phyloP scores from a whole-genome alignment of 2,113 vertebrate genomes.

The Tichodroma muraria region DNA sequence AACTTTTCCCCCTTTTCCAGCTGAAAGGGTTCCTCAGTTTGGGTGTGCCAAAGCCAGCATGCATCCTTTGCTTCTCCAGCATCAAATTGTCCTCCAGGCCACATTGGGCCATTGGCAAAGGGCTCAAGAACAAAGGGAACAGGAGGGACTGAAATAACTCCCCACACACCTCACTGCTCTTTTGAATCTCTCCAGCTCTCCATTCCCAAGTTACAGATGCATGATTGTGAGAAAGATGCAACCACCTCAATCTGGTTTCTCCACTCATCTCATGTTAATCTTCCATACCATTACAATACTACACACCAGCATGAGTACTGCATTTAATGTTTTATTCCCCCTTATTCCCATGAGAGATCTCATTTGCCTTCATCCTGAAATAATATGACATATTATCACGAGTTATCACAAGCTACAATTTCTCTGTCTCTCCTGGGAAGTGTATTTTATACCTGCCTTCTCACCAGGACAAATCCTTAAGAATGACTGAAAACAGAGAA shows the following conservation, averaged over 20 bases:
- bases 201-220: background rate
- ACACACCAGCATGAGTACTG: background rate
- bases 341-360: background rate
- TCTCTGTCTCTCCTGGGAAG: background rate
- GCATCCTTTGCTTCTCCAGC: background rate
- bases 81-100: background rate
- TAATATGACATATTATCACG: background rate
- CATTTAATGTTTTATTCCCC: background rate
- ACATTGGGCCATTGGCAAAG: rapidly evolving
- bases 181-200: background rate
- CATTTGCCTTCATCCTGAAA: background rate
- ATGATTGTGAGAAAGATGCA: background rate
- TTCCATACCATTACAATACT: background rate
- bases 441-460: background rate
- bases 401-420: background rate
- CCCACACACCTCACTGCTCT: background rate
- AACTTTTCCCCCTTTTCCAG: background rate
- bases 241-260: background rate
- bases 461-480: background rate
- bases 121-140: background rate
- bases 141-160: background rate
- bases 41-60: rapidly evolving
- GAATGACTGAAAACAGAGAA: background rate
- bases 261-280: background rate
- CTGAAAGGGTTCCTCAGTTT: background rate